phyloP scores from a whole-genome alignment of 2,113 vertebrate genomes.

The Crotophaga sulcirostris region DNA sequence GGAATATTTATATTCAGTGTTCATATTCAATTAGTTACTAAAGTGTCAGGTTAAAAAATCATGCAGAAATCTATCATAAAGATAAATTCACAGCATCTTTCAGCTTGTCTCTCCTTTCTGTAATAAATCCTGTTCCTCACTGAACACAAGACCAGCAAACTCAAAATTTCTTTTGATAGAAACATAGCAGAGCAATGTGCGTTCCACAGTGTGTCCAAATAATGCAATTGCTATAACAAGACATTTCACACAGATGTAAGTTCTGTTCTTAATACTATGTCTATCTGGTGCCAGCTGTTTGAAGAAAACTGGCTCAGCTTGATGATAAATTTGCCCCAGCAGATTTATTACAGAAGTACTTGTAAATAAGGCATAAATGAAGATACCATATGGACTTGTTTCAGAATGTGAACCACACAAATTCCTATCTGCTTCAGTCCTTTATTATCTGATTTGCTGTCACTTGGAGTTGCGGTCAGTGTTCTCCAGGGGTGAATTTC shows the following conservation, averaged over 20 bases:
- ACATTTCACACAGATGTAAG: neutral
- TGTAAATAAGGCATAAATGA: neutral
- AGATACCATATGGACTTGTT: neutral
- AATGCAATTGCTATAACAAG: neutral
- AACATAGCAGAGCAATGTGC: neutral
- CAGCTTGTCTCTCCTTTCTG: neutral
- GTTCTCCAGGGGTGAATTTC: neutral
- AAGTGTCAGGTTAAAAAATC: slow-evolving; percentile 1
- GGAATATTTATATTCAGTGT: neutral
- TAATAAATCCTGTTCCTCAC: slow-evolving; percentile 21
- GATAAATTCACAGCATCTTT: slow-evolving; percentile 4
- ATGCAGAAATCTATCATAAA: neutral
- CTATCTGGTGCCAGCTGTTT: neutral
- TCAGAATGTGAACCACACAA: neutral
- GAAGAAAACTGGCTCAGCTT: neutral
- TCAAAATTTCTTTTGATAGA: neutral
- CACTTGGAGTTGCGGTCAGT: neutral
- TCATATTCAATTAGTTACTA: neutral
- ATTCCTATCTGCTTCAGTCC: neutral
- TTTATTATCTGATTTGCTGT: neutral
- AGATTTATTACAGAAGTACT: neutral
- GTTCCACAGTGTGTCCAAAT: neutral
- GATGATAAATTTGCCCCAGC: neutral
- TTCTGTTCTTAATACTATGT: neutral
- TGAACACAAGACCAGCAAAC: neutral